Evolutionary conservation across 23 tunicate species (phyloP).

Genomic region (Ciona savignyi): DNA sequence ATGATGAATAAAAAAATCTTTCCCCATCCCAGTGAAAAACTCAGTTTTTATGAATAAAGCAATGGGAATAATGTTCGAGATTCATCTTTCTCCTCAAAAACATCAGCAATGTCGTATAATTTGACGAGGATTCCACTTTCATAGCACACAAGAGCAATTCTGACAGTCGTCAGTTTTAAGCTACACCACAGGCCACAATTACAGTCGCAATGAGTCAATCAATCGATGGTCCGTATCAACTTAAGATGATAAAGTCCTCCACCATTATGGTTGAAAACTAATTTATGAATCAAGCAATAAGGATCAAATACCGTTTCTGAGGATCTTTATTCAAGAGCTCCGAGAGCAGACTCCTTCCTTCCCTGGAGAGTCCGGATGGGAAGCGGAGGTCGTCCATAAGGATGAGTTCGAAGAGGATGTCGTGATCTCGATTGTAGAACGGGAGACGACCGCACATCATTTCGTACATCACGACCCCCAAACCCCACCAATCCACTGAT

Average conservation of each 20-base stretch:
- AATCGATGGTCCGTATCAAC: conserved; percentile 87
- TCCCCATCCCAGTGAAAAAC: too few species aligned
- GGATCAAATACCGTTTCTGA: conserved; percentile 32
- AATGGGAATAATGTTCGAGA: too few species aligned
- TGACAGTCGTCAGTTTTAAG: conserved; percentile 69
- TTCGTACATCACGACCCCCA: conserved; percentile 93
- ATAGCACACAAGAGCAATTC: too few species aligned
- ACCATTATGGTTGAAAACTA: conserved; percentile 84
- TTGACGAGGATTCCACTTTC: too few species aligned
- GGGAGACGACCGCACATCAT: conserved; percentile 97
- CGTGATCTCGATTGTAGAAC: conserved; percentile 85
- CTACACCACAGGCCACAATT: conserved; percentile 76
- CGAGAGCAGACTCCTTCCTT: conserved; percentile 48
- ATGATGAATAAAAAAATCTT: too few species aligned
- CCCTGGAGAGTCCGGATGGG: conserved; percentile 45
- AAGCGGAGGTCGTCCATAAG: conserved; percentile 71
- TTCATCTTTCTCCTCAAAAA: too few species aligned
- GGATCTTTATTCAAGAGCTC: conserved; percentile 74
- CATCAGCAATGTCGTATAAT: too few species aligned
- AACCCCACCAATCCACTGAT: conserved; percentile 98
- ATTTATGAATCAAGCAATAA: conserved; percentile 82
- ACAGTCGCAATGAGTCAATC: conserved; percentile 70
- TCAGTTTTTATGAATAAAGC: too few species aligned
- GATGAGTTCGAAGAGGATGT: conserved; percentile 72
- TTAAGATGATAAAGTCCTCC: conserved; percentile 88